A percentile compares a stretch with the other conserved stretches of the same genome.
Evolutionary conservation across 2,113 vertebrate species (phyloP).

Genomic region (Hippocampus mohnikei): DNA sequence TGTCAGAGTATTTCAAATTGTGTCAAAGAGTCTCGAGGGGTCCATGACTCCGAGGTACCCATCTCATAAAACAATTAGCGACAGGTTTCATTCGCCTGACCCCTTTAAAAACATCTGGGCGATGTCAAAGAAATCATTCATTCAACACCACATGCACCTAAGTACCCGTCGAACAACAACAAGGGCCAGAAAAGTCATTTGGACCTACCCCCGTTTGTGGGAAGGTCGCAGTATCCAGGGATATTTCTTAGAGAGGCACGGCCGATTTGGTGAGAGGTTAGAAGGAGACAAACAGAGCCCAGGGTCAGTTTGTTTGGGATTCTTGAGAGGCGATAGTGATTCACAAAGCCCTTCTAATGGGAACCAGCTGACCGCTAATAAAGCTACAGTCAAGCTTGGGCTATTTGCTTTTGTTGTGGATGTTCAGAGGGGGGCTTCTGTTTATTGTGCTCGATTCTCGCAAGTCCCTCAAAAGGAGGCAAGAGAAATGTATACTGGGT

Average conservation of each 20-base stretch:
- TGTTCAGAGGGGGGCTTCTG: conserved; percentile 42
- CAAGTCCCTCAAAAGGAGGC: conserved; percentile 40
- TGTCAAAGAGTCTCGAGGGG: not conserved
- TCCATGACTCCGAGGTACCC: not conserved
- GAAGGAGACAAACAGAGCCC: conserved; percentile 51
- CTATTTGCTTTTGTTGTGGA: conserved; percentile 66
- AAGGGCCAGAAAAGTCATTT: conserved; percentile 32
- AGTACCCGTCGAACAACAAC: conserved; percentile 22
- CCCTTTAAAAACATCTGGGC: not conserved
- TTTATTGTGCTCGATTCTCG: conserved; percentile 67
- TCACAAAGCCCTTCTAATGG: conserved; percentile 71
- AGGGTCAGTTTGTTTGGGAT: conserved; percentile 67
- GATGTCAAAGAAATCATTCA: conserved; percentile 20
- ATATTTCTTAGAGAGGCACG: conserved; percentile 36
- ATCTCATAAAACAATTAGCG: not conserved
- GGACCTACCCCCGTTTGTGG: conserved; percentile 28
- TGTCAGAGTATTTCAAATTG: not conserved
- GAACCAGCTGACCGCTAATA: conserved; percentile 66
- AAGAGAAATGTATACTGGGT: conserved; percentile 30
- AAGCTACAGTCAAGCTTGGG: conserved; percentile 42
- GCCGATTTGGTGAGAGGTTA: conserved; percentile 37
- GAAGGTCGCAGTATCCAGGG: conserved; percentile 30
- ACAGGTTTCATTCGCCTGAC: not conserved
- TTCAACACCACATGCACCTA: conserved; percentile 11
- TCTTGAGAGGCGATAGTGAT: conserved; percentile 63